Evolutionary conservation across 2,113 vertebrate species (phyloP).

Genomic region (Eulemur rufifrons): DNA sequence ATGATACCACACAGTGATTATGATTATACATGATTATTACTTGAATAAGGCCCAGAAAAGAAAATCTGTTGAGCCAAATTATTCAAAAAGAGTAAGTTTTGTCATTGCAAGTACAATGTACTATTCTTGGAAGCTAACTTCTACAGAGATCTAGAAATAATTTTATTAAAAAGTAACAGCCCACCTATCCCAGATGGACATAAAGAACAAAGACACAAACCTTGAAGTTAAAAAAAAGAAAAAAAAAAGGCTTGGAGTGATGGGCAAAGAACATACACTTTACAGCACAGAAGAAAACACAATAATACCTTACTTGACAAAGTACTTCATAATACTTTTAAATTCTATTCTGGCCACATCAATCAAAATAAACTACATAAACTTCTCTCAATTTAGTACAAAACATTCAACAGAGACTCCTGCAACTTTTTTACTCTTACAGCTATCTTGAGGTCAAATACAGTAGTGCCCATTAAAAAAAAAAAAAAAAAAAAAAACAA

Average conservation of each 20-base stretch:
- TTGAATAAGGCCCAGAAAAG: not conserved
- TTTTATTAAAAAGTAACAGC: not conserved
- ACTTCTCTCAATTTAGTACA: not conserved
- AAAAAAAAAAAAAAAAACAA: not conserved
- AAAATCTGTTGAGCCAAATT: not conserved
- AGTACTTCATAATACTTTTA: not conserved
- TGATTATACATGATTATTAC: not conserved
- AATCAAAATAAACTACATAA: not conserved
- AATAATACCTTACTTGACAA: not conserved
- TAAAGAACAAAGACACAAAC: not conserved
- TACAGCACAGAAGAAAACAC: not conserved
- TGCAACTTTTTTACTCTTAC: not conserved
- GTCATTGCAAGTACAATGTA: not conserved
- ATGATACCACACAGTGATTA: not conserved
- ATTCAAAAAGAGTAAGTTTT: not conserved
- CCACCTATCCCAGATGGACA: not conserved
- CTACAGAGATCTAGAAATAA: not conserved
- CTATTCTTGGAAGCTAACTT: not conserved
- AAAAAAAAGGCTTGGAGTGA: not conserved
- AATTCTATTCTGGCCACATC: not conserved
- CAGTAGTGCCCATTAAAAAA: not conserved
- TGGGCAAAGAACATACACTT: not conserved
- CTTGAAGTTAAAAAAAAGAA: not conserved
- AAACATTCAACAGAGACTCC: not conserved
- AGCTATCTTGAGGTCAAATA: slow-evolving; percentile 4